Percentiles rank a stretch among this genome's conserved stretches.
Evolutionary conservation across 2,888 invertebrate genomes (phyloP).

Genomic region (Volucella inflata): DNA sequence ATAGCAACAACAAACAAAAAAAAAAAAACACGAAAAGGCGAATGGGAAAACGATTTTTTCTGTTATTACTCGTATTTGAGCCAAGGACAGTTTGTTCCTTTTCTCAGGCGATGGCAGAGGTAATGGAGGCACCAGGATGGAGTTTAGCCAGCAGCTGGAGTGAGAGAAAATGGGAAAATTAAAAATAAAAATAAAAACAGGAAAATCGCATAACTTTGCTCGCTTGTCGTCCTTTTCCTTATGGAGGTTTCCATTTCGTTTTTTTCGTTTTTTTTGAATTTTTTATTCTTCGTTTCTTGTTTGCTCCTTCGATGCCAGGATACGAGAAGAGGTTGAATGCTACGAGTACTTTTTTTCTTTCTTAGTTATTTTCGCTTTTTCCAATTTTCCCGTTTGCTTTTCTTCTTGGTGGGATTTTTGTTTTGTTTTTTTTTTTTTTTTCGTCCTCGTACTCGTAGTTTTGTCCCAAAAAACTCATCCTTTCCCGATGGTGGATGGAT

Average conservation of each 20-base stretch:
- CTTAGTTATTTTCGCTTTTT: conserved; percentile 42
- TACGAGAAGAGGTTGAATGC: conserved; percentile 47
- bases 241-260: conserved; percentile 54
- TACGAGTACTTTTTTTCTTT: conserved; percentile 20
- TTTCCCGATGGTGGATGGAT: conserved; percentile 66
- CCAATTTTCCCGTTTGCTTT: conserved; percentile 69
- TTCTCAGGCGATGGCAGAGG: conserved; percentile 18
- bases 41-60: conserved; percentile 74
- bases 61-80: conserved; percentile 65
- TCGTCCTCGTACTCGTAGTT: conserved; percentile 60
- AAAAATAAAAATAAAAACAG: conserved; percentile 42
- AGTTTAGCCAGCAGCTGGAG: conserved; percentile 47
- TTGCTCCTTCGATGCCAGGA: conserved; percentile 67
- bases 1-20: background rate
- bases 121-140: conserved; percentile 17
- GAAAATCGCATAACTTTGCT: conserved; percentile 72
- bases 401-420: conserved; percentile 46
- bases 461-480: conserved; percentile 72
- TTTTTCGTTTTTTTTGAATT: conserved; percentile 24
- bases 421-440: conserved; percentile 17
- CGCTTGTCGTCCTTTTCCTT: conserved; percentile 57
- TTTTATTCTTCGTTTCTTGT: conserved; percentile 37
- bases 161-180: conserved; percentile 64
- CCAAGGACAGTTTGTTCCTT: conserved; percentile 73
- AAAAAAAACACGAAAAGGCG: conserved; percentile 19